A percentile compares a stretch with the other conserved stretches of the same genome.
Conservation (phyloP, 1,140 invertebrate genomes). For the Sminthurinus signatus region DNA sequence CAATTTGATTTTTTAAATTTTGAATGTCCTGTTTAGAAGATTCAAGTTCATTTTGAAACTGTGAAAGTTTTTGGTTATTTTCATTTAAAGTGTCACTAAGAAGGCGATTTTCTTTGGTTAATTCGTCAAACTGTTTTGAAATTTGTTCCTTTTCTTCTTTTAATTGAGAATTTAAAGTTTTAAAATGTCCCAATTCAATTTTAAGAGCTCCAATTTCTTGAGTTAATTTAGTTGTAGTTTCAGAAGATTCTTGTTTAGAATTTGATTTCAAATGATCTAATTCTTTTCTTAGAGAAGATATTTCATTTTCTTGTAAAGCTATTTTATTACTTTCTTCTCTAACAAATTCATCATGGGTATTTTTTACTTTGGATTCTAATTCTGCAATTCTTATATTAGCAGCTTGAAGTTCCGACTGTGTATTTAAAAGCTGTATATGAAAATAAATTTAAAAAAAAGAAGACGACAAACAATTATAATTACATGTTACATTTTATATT, state of each 20-base stretch:
- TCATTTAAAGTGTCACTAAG: not conserved
- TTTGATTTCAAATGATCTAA: not conserved
- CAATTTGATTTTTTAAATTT: not conserved
- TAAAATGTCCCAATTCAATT: not conserved
- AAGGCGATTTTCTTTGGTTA: not conserved
- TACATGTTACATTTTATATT: not conserved
- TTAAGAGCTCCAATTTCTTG: constrained; percentile 1
- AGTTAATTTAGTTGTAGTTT: not conserved
- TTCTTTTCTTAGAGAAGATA: not conserved
- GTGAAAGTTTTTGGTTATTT: not conserved
- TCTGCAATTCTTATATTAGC: not conserved
- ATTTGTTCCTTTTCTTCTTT: no score
- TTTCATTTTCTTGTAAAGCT: constrained; percentile 2
- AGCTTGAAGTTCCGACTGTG: constrained; percentile 24
- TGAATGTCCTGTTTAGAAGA: not conserved
- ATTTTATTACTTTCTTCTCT: no score
- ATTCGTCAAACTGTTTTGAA: not conserved
- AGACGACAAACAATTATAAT: not conserved
- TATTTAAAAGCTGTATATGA: constrained; percentile 25
- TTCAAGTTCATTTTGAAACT: not conserved
- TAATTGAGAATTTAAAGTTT: not conserved
- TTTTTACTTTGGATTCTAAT: not conserved
- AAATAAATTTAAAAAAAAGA: not conserved
- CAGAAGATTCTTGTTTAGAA: not conserved
- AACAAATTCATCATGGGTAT: not conserved